Evolutionary conservation across 2,888 invertebrate species (phyloP).

Genomic region (Dolichomitus sp.): DNA sequence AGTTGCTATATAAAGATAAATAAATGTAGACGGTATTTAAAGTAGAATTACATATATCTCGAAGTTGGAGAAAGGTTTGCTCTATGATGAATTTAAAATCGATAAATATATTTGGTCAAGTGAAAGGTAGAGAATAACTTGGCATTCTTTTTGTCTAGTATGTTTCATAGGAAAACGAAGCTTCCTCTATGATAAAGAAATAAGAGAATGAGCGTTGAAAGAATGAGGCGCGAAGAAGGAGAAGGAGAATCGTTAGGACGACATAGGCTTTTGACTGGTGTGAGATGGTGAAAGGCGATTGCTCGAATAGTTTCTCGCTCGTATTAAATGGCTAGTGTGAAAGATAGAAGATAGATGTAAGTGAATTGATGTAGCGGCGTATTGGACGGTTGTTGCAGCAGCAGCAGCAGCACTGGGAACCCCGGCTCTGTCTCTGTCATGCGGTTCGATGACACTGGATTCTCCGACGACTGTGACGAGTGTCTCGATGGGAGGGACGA

Average conservation of each 20-base stretch:
- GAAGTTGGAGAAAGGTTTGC: no score
- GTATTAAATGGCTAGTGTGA: slow-evolving; percentile 62
- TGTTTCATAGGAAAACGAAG: no score
- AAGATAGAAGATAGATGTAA: not conserved
- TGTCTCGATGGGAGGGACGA: slow-evolving; percentile 89
- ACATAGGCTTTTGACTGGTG: slow-evolving; percentile 50
- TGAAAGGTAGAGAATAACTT: no score
- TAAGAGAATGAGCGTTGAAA: slow-evolving; percentile 24
- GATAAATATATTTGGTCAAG: no score
- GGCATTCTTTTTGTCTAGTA: no score
- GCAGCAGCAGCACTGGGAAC: slow-evolving; percentile 84
- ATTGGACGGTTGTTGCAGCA: slow-evolving; percentile 68
- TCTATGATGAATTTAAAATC: not conserved
- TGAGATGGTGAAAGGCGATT: slow-evolving; percentile 29
- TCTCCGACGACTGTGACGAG: slow-evolving; percentile 93
- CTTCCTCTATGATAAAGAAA: not conserved
- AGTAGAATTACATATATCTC: no score
- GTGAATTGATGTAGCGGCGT: not conserved
- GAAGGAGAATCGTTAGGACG: slow-evolving; percentile 17
- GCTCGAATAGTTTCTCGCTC: slow-evolving; percentile 31
- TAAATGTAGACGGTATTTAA: no score
- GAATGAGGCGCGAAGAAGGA: slow-evolving; percentile 44
- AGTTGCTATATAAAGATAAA: no score
- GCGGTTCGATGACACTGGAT: slow-evolving; percentile 91
- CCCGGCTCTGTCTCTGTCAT: slow-evolving; percentile 88